Base-by-base conservation (phyloP, 2,797 vertebrate genomes). In the Sebastes itinus region DNA sequence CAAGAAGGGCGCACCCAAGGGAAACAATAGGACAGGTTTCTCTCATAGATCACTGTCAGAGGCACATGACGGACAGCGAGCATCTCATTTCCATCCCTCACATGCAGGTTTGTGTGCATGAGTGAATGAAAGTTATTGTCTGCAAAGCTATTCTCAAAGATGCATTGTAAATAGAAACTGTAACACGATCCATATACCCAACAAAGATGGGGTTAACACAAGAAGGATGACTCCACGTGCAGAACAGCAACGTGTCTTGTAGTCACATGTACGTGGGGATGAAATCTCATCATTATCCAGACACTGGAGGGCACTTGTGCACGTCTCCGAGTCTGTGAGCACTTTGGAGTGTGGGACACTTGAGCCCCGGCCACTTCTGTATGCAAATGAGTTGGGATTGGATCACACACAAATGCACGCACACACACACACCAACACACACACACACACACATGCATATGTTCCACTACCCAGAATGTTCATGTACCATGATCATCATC, bases 401-500 rank as follows among this genome's bases (percentile, higher is more conserved):
- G 64, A 74, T 61, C 23, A 18, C 28, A 69, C 23, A 32, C 30
- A 77, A 18, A 63, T 14, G 54, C 42, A 55, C 2, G 9, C 28
- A 60, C 55, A 70, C 12, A 68, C 59, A 61, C 33, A 46, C 20
- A n/a, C 20, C 9, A 4, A 35, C 33, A 55, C 60, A 42, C 52
- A 75, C 46, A 59, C 55, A 22, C 46, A 77, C 56, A 55, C 60
- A 76, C 46, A 59, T 54, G 58, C 42, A 68, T 61, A 58, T 70
- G 54, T 68, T 89, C n/a, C 61, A 16, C 70, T 46, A 78, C 46
- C 30, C 35, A 69, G 55, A n/a, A 77, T 81, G 76, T 84, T 80
- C 79, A 76, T 81, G 62, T 66, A 25, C 20, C 49, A 61, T 77
- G 75, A 83, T 83, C 76, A 85, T 83, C 74, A 85, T 85, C 77